A percentile compares a stretch with the other conserved stretches of the same genome.
These are phyloP conservation scores for Ranitomeya variabilis DNA, from an alignment of 2,113 vertebrate species.

Conservation along the genomic window DNA sequence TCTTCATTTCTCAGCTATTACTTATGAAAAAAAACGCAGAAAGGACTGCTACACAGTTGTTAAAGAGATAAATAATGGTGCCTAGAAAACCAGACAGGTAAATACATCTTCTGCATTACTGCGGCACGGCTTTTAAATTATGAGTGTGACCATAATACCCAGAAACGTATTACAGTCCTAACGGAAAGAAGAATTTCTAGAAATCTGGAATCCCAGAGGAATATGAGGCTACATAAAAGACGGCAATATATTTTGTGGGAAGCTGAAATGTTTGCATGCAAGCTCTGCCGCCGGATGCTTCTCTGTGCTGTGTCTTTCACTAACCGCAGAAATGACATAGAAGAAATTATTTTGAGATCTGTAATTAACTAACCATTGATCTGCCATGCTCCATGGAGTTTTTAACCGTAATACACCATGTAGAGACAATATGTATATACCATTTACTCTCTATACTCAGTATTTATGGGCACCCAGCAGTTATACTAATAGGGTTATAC, in stretches of 20 bases:
- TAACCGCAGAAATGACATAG: neutral
- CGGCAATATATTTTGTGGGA: constrained; percentile 28
- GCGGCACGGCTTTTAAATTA: constrained; percentile 55
- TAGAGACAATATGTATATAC: neutral
- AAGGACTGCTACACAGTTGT: constrained; percentile 1
- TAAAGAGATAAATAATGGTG: constrained; percentile 56
- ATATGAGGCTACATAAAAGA: constrained; percentile 37
- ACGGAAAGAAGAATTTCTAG: constrained; percentile 48
- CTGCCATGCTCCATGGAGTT: neutral
- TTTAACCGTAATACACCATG: neutral
- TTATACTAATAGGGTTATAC: neutral
- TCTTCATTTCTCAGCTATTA: constrained; percentile 45
- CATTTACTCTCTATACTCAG: neutral
- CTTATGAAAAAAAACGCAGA: constrained; percentile 58
- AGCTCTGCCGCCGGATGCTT: constrained; percentile 1
- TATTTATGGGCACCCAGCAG: neutral
- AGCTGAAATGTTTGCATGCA: neutral
- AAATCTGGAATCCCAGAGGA: constrained; percentile 32
- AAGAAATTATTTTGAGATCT: neutral
- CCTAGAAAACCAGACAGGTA: constrained; percentile 44
- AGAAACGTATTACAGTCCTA: constrained; percentile 28
- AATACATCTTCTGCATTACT: constrained; percentile 58
- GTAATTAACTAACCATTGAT: constrained; percentile 23
- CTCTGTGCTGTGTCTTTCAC: neutral
- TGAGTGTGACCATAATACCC: constrained; percentile 16